Base-by-base conservation (phyloP, 2,113 vertebrate genomes). In the Pseudolaguvia tuberculata region DNA sequence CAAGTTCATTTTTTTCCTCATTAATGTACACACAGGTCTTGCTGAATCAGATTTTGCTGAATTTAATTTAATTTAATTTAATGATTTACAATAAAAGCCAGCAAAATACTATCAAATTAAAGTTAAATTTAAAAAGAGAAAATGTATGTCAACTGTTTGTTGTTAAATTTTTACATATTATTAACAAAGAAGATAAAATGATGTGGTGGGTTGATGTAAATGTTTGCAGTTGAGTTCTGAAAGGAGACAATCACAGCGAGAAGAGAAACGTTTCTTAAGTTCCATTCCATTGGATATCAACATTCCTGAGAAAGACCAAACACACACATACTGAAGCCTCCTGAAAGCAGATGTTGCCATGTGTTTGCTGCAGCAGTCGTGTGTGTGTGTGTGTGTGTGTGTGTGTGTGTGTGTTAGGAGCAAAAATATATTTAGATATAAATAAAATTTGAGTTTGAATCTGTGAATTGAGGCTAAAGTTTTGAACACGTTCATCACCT, bases 271-370 rank as follows among this genome's bases (percentile, higher is more conserved):
- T 17, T 67, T 71, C 51, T 45, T 48, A 20, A 70, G 76, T 42
- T 67, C 78, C n/a, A 53, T 82, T 18, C 70, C 66, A n/a, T 74
- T 78, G 68, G 77, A 79, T 17, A 48, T 48, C 5, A 23, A 59
- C 1, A 39, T 77, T 35, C 78, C 73, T 55, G 79, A 79, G 59
- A 83, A 66, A 65, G 75, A 78, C 52, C 35, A 58, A 59, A 23
- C 66, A 62, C 9, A 51, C 48, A 21, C 29, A 4, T 29, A 8
- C 74, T 29, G 71, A 73, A 13, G 8, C 35, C 17, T 47, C 39
- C 61, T 62, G 31, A 15, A 14, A 39, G 57, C 6, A 45, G 6
- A 17, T 31, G n/a, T 67, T 31, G 47, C 20, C 45, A 57, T 27
- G n/a, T 70, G 15, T 35, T 11, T 18, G n/a, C n/a, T n/a, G n/a